These are phyloP conservation scores for Drosophila yooni DNA, from an alignment of 2,888 invertebrate species.

Conservation along the genomic window DNA sequence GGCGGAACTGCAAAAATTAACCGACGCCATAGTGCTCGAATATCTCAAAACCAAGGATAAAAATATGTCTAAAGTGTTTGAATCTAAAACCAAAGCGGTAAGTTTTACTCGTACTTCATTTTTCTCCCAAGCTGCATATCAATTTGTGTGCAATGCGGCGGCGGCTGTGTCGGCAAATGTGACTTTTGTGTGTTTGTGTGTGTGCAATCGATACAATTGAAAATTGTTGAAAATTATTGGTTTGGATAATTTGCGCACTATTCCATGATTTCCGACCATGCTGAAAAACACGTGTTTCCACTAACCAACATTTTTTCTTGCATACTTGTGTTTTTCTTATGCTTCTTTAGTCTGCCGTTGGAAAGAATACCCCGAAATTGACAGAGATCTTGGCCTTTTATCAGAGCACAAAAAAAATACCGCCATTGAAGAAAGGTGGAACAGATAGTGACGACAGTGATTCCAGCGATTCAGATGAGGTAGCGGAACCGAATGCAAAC, in stretches of 20 bases:
- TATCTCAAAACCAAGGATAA: slow-evolving; percentile 88
- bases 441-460: slow-evolving; percentile 78
- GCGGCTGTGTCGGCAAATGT: neutral
- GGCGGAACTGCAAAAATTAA: slow-evolving; percentile 85
- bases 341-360: slow-evolving; percentile 87
- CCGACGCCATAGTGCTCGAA: slow-evolving; percentile 88
- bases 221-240: neutral
- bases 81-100: slow-evolving; percentile 91
- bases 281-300: slow-evolving; percentile 58
- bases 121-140: slow-evolving; percentile 14
- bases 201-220: slow-evolving; percentile 11
- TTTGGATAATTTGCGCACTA: neutral
- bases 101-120: slow-evolving; percentile 83
- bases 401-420: slow-evolving; percentile 86
- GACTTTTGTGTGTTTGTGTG: neutral
- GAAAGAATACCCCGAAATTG: slow-evolving; percentile 89
- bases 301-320: slow-evolving; percentile 57
- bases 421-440: slow-evolving; percentile 61
- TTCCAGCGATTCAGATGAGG: slow-evolving; percentile 45
- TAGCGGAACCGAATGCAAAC: slow-evolving; percentile 1
- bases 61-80: slow-evolving; percentile 88
- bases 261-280: slow-evolving; percentile 6
- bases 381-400: slow-evolving; percentile 87
- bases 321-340: slow-evolving; percentile 7
- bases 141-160: neutral